A percentile compares a stretch with the other conserved stretches of the same genome.
phyloP scores from a whole-genome alignment of 2,888 invertebrate species.

The Monochamus alternatus region DNA sequence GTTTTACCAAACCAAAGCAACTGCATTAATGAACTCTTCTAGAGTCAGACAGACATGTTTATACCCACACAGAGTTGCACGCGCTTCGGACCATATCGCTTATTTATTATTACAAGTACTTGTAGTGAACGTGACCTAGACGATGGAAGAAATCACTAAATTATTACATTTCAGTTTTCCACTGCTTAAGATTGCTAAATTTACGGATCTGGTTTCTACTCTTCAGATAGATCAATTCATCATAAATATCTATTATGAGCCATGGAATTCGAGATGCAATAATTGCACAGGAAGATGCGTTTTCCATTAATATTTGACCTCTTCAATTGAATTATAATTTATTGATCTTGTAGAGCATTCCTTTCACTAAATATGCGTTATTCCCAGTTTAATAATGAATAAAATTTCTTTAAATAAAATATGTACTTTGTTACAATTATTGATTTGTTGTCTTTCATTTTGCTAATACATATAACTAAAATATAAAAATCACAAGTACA shows the following conservation, averaged over 20 bases:
- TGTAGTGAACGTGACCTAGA: conserved; percentile 69
- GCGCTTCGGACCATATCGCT: conserved; percentile 70
- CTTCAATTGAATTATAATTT: no score
- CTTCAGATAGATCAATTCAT: conserved; percentile 49
- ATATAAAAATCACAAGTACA: no score
- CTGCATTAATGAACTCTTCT: conserved; percentile 71
- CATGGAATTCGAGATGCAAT: not conserved
- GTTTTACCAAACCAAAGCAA: conserved; percentile 70
- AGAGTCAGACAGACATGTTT: conserved; percentile 70
- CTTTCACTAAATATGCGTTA: no score
- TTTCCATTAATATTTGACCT: no score
- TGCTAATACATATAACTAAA: no score
- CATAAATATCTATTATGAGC: conserved; percentile 40
- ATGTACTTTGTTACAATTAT: no score
- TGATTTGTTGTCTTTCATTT: no score
- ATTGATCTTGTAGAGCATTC: no score
- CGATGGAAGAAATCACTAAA: conserved; percentile 68
- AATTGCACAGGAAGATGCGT: no score
- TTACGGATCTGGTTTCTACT: conserved; percentile 48
- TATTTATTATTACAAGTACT: conserved; percentile 70
- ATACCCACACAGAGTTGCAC: conserved; percentile 70
- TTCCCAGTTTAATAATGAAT: no score
- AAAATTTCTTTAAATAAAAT: no score
- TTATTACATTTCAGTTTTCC: conserved; percentile 64
- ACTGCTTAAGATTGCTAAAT: conserved; percentile 53